These are phyloP conservation scores for Oostethus manadensis DNA, from an alignment of 2,113 vertebrate genomes.

Conservation along the genomic window DNA sequence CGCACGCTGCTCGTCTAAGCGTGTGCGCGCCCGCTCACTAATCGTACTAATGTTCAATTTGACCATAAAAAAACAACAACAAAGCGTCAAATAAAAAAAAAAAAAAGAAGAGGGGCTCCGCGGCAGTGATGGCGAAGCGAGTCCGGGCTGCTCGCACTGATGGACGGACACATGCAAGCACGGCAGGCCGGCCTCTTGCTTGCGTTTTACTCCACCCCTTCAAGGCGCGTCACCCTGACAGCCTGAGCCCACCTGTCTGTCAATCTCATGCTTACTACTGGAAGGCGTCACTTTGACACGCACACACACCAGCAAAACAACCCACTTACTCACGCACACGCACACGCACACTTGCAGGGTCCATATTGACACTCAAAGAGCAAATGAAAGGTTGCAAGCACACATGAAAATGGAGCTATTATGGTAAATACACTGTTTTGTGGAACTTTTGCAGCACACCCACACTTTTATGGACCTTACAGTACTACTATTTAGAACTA, in stretches of 20 bases:
- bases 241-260: conserved; percentile 98
- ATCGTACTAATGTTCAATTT: no score
- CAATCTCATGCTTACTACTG: conserved; percentile 77
- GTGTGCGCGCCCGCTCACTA: no score
- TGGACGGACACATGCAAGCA: conserved; percentile 97
- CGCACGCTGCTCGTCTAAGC: no score
- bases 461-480: no score
- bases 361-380: no score
- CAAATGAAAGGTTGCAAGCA: no score
- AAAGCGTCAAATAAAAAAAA: neutral
- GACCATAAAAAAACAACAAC: neutral
- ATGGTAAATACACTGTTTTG: no score
- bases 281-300: conserved; percentile 16
- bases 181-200: conserved; percentile 79
- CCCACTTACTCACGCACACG: no score
- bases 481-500: no score
- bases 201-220: conserved; percentile 98
- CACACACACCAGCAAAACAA: neutral
- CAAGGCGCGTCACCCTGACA: conserved; percentile 97
- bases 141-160: conserved; percentile 87
- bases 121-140: neutral
- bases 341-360: neutral
- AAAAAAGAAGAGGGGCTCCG: conserved; percentile 1
- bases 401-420: no score
- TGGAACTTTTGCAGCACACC: no score